These are phyloP conservation scores for Agrochola macilenta DNA, from an alignment of 2,888 invertebrate genomes.

Conservation along the genomic window DNA sequence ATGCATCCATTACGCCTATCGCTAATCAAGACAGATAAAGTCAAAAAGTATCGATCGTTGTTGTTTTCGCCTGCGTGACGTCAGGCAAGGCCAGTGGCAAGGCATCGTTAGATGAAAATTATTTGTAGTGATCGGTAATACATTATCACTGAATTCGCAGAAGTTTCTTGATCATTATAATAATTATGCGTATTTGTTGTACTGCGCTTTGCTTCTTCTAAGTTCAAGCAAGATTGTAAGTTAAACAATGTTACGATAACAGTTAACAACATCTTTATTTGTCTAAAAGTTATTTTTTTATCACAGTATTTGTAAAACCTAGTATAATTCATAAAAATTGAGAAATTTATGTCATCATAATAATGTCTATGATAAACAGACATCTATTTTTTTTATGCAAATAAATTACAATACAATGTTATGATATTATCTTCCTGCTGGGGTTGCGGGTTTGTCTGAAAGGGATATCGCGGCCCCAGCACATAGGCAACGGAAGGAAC, in stretches of 20 bases:
- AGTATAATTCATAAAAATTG: not conserved
- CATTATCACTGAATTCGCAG: not conserved
- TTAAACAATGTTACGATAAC: not conserved
- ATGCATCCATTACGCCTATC: slow-evolving; percentile 28
- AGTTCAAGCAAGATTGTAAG: not conserved
- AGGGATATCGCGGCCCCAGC: no score
- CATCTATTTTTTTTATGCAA: not conserved
- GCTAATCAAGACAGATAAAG: slow-evolving; percentile 44
- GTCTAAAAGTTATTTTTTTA: not conserved
- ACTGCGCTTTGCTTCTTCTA: not conserved
- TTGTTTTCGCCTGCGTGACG: not conserved
- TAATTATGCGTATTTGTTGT: not conserved
- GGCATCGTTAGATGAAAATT: not conserved
- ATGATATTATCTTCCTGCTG: no score
- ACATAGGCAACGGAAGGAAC: no score
- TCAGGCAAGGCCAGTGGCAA: not conserved
- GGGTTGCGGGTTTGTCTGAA: no score
- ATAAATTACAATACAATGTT: not conserved
- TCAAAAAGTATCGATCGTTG: slow-evolving; percentile 25
- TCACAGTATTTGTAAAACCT: slow-evolving; percentile 1
- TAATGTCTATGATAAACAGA: not conserved
- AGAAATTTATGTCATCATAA: not conserved
- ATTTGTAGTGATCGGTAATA: not conserved
- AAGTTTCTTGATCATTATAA: not conserved
- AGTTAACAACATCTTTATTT: slow-evolving; percentile 1